Conservation (phyloP, 1,140 invertebrate genomes). For the Drosophila jambulina region DNA sequence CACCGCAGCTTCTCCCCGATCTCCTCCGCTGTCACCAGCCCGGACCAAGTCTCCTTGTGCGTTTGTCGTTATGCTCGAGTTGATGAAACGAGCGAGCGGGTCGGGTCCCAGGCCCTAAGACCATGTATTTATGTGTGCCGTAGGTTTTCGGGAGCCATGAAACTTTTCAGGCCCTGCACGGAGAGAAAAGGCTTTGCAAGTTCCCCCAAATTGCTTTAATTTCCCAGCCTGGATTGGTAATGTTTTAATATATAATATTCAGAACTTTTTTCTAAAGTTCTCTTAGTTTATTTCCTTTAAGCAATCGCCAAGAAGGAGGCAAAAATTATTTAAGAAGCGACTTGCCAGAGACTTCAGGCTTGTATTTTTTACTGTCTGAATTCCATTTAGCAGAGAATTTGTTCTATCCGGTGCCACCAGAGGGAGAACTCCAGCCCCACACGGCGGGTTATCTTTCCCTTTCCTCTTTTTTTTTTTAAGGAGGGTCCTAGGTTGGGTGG, state of each 20-base stretch:
- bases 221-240: not conserved
- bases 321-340: not conserved
- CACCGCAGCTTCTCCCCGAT: not conserved
- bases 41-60: conserved; percentile 18
- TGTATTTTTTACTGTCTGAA: conserved; percentile 17
- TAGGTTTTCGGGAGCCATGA: conserved; percentile 36
- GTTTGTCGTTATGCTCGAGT: conserved; percentile 56
- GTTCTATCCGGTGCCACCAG: not conserved
- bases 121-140: conserved; percentile 60
- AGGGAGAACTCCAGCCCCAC: conserved; percentile 15
- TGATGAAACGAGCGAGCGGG: conserved; percentile 52
- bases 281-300: not conserved
- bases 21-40: not conserved
- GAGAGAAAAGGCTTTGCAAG: not conserved
- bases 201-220: not conserved
- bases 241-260: not conserved
- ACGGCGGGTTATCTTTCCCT: conserved; percentile 13
- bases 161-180: conserved; percentile 45
- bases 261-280: not conserved
- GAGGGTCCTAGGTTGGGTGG: conserved; percentile 1
- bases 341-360: not conserved
- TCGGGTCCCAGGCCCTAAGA: conserved; percentile 36
- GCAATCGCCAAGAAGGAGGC: not conserved
- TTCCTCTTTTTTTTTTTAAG: conserved; percentile 69
- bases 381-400: conserved; percentile 52